Conservation (phyloP, 2,113 vertebrate genomes). For the Platycercus adscitus region DNA sequence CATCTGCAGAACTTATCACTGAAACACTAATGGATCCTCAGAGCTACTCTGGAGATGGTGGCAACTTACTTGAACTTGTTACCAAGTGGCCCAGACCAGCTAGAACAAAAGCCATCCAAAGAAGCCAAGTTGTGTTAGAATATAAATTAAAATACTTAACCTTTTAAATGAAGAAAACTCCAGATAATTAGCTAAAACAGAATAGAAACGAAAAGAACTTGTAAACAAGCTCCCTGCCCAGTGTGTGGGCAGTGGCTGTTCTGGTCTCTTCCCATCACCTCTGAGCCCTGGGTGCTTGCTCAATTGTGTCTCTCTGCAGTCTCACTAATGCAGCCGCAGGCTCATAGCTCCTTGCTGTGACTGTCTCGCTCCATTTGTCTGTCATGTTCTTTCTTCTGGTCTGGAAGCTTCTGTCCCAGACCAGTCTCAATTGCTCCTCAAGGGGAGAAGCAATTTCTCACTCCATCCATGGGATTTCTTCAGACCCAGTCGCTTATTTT, state of each 20-base stretch:
- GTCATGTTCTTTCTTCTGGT: slow-evolving; percentile 35
- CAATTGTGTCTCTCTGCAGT: not conserved
- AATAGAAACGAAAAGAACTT: not conserved
- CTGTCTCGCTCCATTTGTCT: slow-evolving; percentile 4
- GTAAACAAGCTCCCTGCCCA: not conserved
- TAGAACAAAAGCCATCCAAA: not conserved
- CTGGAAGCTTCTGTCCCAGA: slow-evolving; percentile 17
- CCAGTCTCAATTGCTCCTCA: slow-evolving; percentile 25
- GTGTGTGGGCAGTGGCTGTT: not conserved
- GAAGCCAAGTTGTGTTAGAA: not conserved
- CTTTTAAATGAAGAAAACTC: not conserved
- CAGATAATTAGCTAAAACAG: not conserved
- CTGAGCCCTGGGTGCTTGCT: slow-evolving; percentile 5
- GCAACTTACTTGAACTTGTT: not conserved
- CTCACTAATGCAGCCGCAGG: not conserved
- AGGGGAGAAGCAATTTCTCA: slow-evolving; percentile 50
- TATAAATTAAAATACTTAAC: slow-evolving; percentile 1
- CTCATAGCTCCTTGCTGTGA: not conserved
- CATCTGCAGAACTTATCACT: not conserved
- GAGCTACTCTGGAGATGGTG: not conserved
- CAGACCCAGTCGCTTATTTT: not conserved
- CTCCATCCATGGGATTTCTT: slow-evolving; percentile 31
- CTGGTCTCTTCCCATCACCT: not conserved
- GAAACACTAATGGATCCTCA: rapidly evolving
- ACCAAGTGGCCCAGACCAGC: not conserved